Conservation (phyloP, 2,113 vertebrate genomes). For the Corvus moneduloides region DNA sequence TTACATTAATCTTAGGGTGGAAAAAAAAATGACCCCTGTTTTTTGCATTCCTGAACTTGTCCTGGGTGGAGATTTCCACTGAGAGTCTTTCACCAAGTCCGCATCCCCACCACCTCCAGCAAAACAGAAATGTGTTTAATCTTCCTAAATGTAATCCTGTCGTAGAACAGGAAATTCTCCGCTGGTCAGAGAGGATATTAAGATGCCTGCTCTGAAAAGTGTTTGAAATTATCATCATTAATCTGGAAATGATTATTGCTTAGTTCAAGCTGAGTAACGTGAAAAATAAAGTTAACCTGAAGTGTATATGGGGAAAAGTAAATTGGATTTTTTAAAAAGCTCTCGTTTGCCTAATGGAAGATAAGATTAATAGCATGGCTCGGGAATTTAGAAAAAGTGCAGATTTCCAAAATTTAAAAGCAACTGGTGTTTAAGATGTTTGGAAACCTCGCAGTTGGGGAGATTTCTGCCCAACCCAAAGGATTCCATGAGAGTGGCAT, state of each 20-base stretch:
- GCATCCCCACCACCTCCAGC: background rate
- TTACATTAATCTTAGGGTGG: background rate
- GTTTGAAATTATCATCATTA: constrained; percentile 63
- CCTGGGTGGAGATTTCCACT: background rate
- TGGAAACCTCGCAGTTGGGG: background rate
- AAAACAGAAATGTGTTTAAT: constrained; percentile 37
- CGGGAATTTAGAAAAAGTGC: background rate
- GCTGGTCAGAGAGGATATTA: constrained; percentile 59
- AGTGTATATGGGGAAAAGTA: constrained; percentile 36
- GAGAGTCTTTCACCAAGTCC: background rate
- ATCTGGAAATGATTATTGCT: constrained; percentile 66
- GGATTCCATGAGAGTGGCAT: background rate
- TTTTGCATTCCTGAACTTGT: background rate
- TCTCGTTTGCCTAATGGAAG: constrained; percentile 51
- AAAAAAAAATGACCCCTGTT: background rate
- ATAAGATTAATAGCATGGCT: constrained; percentile 44
- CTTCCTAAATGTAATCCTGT: constrained; percentile 55
- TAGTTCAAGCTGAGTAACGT: constrained; percentile 53
- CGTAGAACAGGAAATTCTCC: constrained; percentile 65
- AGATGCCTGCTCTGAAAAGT: constrained; percentile 46
- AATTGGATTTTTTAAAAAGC: constrained; percentile 55
- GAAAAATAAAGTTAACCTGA: constrained; percentile 62
- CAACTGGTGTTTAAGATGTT: background rate
- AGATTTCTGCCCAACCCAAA: background rate
- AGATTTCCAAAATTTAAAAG: background rate